phyloP scores from a whole-genome alignment of 2,888 invertebrate genomes.

The Osmoderma eremita region DNA sequence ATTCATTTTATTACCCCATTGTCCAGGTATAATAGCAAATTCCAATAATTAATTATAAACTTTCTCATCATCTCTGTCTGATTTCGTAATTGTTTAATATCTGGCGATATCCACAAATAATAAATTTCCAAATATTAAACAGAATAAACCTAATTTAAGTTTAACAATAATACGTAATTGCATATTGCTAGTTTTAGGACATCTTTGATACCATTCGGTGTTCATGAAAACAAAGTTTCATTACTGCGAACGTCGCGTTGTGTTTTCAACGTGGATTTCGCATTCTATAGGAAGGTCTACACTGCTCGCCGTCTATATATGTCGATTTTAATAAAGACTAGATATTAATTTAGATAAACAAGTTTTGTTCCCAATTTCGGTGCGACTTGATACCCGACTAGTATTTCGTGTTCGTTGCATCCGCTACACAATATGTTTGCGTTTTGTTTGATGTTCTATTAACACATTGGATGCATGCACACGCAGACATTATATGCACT shows the following conservation, averaged over 20 bases:
- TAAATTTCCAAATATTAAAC: not conserved
- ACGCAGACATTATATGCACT: not conserved
- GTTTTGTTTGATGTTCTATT: constrained; percentile 14
- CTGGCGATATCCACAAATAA: no score
- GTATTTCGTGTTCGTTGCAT: not conserved
- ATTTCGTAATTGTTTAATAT: no score
- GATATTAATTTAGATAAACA: constrained; percentile 31
- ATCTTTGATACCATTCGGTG: no score
- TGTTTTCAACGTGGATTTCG: not conserved
- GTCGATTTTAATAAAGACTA: constrained; percentile 16
- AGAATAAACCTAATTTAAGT: not conserved
- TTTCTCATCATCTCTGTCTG: no score
- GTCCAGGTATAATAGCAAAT: no score
- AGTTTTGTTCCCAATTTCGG: not conserved
- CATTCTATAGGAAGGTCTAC: not conserved
- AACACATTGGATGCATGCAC: constrained; percentile 7
- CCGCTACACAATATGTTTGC: constrained; percentile 4
- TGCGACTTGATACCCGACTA: not conserved
- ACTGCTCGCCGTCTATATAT: not conserved
- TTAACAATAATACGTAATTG: constrained; percentile 2
- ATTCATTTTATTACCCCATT: no score
- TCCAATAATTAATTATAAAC: not conserved
- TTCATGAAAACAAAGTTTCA: not conserved
- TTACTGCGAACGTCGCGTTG: not conserved
- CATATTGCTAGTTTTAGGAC: not conserved